These are phyloP conservation scores for Catocala sponsa DNA, from an alignment of 2,888 invertebrate genomes.

Conservation along the genomic window DNA sequence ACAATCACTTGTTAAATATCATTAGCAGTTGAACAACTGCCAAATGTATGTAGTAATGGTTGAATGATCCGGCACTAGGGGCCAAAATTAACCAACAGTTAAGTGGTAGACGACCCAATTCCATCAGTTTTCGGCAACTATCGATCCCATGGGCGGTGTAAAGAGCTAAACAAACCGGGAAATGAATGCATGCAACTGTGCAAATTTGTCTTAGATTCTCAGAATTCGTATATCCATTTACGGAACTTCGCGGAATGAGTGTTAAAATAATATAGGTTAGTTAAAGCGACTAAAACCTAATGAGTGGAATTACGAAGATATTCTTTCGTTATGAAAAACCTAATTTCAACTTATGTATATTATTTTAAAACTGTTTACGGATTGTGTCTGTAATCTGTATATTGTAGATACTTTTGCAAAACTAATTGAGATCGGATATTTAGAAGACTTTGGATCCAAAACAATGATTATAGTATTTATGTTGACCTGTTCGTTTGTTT, in stretches of 20 bases:
- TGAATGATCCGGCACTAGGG: slow-evolving; percentile 24
- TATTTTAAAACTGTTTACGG: no score
- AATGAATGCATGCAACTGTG: not conserved
- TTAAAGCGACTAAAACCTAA: not conserved
- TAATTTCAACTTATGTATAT: no score
- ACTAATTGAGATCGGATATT: no score
- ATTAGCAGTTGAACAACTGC: slow-evolving; percentile 38
- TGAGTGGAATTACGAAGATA: no score
- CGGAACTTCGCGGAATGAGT: slow-evolving; percentile 6
- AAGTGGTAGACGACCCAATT: slow-evolving; percentile 36
- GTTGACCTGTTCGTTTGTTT: no score
- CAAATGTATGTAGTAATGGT: slow-evolving; percentile 40
- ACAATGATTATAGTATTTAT: no score
- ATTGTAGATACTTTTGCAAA: no score
- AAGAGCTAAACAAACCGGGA: slow-evolving; percentile 14
- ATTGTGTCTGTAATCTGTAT: no score
- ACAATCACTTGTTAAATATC: slow-evolving; percentile 29
- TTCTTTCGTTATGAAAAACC: no score
- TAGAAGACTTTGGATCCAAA: no score
- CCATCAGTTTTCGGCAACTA: slow-evolving; percentile 29
- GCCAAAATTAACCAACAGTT: slow-evolving; percentile 39
- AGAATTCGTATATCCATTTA: slow-evolving; percentile 11
- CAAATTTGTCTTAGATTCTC: slow-evolving; percentile 7
- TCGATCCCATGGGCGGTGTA: slow-evolving; percentile 17
- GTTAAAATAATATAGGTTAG: not conserved